phyloP scores from a whole-genome alignment of 1,140 invertebrate genomes.

The Lycorma delicatula region DNA sequence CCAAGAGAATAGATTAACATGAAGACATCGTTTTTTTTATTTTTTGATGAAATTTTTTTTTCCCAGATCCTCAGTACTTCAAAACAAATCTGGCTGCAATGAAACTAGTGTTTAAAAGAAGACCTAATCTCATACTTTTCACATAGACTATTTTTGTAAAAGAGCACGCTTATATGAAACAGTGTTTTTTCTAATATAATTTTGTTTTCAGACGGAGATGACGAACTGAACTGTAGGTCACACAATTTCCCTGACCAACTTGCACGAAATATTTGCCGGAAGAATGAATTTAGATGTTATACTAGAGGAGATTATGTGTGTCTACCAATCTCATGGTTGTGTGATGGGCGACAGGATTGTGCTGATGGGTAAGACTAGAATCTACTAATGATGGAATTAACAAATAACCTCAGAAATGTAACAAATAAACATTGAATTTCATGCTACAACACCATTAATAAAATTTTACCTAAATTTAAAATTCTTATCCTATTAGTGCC shows the following conservation, averaged over 20 bases:
- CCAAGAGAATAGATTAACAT: too few relatives aligned
- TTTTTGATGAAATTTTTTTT: too few relatives aligned
- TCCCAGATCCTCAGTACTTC: too few relatives aligned
- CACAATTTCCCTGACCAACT: slow-evolving; percentile 6
- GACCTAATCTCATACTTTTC: too few relatives aligned
- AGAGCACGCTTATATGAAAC: too few relatives aligned
- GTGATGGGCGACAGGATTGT: slow-evolving; percentile 28
- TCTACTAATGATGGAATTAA: neutral
- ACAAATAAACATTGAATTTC: neutral
- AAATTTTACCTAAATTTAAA: too few relatives aligned
- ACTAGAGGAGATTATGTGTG: slow-evolving; percentile 22
- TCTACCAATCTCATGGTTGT: slow-evolving; percentile 27
- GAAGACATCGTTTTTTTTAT: too few relatives aligned
- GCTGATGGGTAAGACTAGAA: slow-evolving; percentile 28
- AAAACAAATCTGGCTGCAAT: too few relatives aligned
- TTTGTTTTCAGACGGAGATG: slow-evolving; percentile 21
- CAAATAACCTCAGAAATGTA: neutral
- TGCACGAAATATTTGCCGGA: slow-evolving; percentile 20
- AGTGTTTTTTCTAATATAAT: neutral
- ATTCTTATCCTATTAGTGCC: too few relatives aligned
- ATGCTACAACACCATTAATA: too few relatives aligned
- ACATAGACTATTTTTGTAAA: too few relatives aligned
- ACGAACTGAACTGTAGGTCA: slow-evolving; percentile 16
- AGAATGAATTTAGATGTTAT: slow-evolving; percentile 25
- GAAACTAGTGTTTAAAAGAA: too few relatives aligned